These are phyloP conservation scores for Philereme vetulata DNA, from an alignment of 2,888 invertebrate species.

Conservation along the genomic window DNA sequence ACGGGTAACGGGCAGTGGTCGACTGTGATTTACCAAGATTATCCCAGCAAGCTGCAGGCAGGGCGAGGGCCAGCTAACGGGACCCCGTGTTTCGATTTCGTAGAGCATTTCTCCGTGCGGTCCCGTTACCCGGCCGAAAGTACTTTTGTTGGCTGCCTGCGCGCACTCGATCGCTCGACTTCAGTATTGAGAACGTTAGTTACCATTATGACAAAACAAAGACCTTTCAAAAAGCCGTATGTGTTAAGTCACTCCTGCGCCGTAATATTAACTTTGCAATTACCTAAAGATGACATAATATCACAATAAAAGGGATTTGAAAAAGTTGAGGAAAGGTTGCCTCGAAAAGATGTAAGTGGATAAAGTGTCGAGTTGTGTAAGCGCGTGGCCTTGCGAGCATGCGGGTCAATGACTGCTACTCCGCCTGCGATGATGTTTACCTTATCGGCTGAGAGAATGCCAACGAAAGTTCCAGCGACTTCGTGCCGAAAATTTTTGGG, in stretches of 20 bases:
- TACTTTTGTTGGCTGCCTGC: conserved; percentile 75
- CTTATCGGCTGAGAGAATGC: conserved; percentile 69
- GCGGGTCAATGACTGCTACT: conserved; percentile 70
- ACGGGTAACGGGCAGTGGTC: conserved; percentile 50
- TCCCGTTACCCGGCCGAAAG: conserved; percentile 83
- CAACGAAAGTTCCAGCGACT: conserved; percentile 64
- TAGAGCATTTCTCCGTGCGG: conserved; percentile 81
- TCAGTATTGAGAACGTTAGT: conserved; percentile 74
- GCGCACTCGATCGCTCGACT: conserved; percentile 67
- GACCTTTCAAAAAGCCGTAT: conserved; percentile 55
- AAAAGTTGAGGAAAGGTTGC: conserved; percentile 29
- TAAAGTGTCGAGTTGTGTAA: conserved; percentile 72
- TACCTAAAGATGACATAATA: conserved; percentile 24
- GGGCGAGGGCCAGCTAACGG: conserved; percentile 79
- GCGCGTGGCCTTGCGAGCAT: conserved; percentile 73
- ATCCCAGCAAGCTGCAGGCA: conserved; percentile 54
- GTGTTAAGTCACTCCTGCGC: conserved; percentile 48
- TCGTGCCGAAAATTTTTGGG: conserved; percentile 51
- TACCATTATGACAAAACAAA: conserved; percentile 69
- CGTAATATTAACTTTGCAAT: conserved; percentile 46
- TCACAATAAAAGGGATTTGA: conserved; percentile 28
- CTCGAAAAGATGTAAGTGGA: conserved; percentile 50
- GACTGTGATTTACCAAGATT: conserved; percentile 71
- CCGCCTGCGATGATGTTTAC: conserved; percentile 70
- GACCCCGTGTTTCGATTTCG: conserved; percentile 83